phyloP scores from a whole-genome alignment of 1,140 invertebrate species.

The Neelides sp. region DNA sequence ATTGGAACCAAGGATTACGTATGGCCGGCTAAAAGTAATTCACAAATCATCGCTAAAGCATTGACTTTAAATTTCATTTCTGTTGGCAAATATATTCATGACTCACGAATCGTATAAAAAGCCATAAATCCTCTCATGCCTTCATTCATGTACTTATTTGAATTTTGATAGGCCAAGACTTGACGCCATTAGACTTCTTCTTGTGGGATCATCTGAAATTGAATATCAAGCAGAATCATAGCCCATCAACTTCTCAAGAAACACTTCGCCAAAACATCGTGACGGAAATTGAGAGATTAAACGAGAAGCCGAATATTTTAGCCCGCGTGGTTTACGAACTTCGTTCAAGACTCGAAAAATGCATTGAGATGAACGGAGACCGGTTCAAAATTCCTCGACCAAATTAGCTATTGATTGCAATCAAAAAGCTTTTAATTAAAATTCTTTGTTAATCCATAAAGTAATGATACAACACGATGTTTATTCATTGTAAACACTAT shows the following conservation, averaged over 20 bases:
- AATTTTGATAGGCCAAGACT: too few species aligned
- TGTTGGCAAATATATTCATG: too few species aligned
- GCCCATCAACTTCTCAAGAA: conserved; percentile 2
- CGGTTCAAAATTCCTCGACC: conserved; percentile 19
- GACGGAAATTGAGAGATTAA: conserved; percentile 6
- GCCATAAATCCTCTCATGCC: too few species aligned
- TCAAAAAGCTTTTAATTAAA: too few species aligned
- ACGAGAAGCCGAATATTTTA: conserved; percentile 4
- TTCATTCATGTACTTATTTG: too few species aligned
- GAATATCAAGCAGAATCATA: conserved; percentile 2
- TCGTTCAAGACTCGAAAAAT: conserved; percentile 8
- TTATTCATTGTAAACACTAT: too few species aligned
- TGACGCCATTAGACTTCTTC: conserved; percentile 29
- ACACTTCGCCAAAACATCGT: conserved; percentile 3
- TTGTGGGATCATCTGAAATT: conserved; percentile 25
- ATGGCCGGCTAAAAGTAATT: conserved; percentile 25
- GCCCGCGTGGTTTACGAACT: conserved; percentile 11
- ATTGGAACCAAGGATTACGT: conserved; percentile 1
- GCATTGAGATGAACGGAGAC: conserved; percentile 13
- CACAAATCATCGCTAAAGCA: too few species aligned
- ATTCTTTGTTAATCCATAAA: too few species aligned
- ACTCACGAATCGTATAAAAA: too few species aligned
- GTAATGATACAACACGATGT: too few species aligned
- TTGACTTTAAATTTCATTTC: too few species aligned
- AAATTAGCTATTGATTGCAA: too few species aligned